Evolutionary conservation across 2,113 vertebrate species (phyloP).

Genomic region (Centrocercus urophasianus): DNA sequence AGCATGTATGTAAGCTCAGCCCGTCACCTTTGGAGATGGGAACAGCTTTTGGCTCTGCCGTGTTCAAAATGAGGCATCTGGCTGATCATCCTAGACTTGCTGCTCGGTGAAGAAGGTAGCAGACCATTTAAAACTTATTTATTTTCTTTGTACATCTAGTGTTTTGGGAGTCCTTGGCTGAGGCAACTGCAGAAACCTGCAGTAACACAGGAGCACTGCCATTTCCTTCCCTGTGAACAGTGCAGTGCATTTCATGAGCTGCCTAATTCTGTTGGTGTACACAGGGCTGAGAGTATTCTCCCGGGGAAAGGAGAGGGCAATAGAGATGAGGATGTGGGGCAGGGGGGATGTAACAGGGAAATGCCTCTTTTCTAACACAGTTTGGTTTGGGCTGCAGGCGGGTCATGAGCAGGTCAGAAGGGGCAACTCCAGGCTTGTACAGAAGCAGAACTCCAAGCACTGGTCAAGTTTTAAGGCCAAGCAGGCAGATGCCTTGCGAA

Average conservation of each 20-base stretch:
- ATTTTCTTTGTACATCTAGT: not conserved
- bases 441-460: not conserved
- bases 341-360: not conserved
- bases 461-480: not conserved
- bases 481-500: not conserved
- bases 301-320: not conserved
- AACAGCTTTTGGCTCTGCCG: not conserved
- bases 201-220: not conserved
- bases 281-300: not conserved
- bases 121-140: not conserved
- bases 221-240: not conserved
- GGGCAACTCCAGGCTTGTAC: not conserved
- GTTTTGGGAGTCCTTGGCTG: not conserved
- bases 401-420: not conserved
- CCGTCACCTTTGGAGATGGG: fast-evolving
- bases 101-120: not conserved
- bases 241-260: not conserved
- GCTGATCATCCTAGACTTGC: not conserved
- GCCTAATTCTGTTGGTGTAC: not conserved
- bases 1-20: not conserved
- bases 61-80: not conserved
- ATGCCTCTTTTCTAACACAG: not conserved
- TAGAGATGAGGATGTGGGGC: not conserved
- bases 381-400: not conserved
- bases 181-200: not conserved